phyloP scores from a whole-genome alignment of 1,140 invertebrate genomes.

The Muscidifurax raptorellus region DNA sequence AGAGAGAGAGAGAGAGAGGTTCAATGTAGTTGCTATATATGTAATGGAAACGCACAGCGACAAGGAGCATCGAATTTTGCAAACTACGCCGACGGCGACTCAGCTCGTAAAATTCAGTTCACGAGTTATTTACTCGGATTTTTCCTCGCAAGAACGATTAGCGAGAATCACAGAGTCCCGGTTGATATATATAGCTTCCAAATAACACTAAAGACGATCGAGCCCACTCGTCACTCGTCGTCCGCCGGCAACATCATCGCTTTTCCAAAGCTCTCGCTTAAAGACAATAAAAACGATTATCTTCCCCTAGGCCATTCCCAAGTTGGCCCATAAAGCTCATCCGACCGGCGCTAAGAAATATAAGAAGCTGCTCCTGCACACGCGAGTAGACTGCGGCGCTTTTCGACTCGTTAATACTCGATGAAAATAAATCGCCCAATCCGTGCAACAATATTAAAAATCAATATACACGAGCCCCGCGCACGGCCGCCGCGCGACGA shows the following conservation, averaged over 20 bases:
- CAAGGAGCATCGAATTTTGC: constrained; percentile 18
- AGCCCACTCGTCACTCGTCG: background rate
- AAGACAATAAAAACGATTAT: constrained; percentile 53
- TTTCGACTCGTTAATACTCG: too few species aligned
- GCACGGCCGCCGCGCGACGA: too few species aligned
- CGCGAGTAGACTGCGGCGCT: too few species aligned
- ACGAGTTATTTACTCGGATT: background rate
- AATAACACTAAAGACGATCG: background rate
- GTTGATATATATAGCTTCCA: constrained; percentile 4
- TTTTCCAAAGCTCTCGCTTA: constrained; percentile 37
- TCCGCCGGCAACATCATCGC: constrained; percentile 25
- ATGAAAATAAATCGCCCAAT: too few species aligned
- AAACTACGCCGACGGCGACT: background rate
- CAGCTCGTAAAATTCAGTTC: background rate
- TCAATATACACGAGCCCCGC: too few species aligned
- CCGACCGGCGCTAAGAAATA: background rate
- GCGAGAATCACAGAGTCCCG: background rate
- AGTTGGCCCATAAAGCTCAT: constrained; percentile 49
- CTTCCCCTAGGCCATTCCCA: constrained; percentile 28
- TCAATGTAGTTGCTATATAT: constrained; percentile 11
- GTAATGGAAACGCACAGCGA: constrained; percentile 1
- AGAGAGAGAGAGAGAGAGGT: too few species aligned
- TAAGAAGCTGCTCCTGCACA: background rate
- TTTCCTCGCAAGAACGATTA: background rate
- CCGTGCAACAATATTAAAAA: background rate